phyloP scores from a whole-genome alignment of 2,797 vertebrate species.

The Acrocephalus scirpaceus region DNA sequence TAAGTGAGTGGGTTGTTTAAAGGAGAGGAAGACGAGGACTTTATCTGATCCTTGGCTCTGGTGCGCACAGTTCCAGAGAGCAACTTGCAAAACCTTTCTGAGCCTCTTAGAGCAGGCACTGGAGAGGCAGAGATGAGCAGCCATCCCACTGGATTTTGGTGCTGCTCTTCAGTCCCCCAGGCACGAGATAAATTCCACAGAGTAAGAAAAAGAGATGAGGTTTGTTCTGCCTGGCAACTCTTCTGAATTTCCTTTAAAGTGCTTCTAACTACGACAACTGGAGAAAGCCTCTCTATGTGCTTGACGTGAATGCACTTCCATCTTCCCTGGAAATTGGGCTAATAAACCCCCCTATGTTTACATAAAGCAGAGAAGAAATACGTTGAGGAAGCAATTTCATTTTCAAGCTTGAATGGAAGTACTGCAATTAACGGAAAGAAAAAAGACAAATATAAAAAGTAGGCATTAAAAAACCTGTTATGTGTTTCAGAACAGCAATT shows the following conservation, averaged over 20 bases:
- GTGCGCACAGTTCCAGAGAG: neutral
- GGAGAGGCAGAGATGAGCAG: neutral
- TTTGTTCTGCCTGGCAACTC: neutral
- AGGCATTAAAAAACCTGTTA: conserved; percentile 40
- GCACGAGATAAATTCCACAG: neutral
- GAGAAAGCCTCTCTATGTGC: neutral
- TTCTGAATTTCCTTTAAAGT: neutral
- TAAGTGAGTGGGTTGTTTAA: neutral
- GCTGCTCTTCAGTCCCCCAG: neutral
- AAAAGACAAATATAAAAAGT: conserved; percentile 56
- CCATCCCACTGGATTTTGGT: neutral
- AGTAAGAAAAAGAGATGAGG: neutral
- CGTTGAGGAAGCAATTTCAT: conserved; percentile 15
- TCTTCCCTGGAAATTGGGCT: conserved; percentile 5
- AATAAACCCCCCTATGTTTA: conserved; percentile 30
- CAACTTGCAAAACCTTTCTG: neutral
- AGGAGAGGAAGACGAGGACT: neutral
- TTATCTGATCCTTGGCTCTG: neutral
- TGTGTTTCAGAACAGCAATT: conserved; percentile 48
- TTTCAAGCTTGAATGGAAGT: conserved; percentile 52
- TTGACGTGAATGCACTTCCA: fast-evolving
- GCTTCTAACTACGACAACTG: neutral
- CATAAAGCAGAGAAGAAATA: conserved; percentile 34
- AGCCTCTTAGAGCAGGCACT: neutral
- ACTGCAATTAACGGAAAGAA: conserved; percentile 48